phyloP scores from a whole-genome alignment of 2,888 invertebrate species.

The Dione vanillae region DNA sequence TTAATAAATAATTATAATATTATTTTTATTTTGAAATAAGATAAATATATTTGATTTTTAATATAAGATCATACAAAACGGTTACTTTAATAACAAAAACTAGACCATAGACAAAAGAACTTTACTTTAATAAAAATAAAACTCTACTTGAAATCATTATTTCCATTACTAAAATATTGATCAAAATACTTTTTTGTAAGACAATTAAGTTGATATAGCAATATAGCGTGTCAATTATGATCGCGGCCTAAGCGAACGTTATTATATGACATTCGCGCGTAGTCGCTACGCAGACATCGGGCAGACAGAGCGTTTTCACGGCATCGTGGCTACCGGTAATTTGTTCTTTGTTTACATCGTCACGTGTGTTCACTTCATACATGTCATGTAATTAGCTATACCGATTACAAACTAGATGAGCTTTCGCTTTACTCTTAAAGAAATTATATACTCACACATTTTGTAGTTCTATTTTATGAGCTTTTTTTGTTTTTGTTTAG shows the following conservation, averaged over 20 bases:
- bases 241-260: slow-evolving; percentile 60
- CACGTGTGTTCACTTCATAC: slow-evolving; percentile 17
- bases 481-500: background rate
- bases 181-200: background rate
- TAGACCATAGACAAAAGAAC: too few species aligned
- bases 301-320: slow-evolving; percentile 49
- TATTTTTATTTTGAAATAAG: too few species aligned
- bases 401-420: background rate
- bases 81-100: too few species aligned
- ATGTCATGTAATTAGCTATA: slow-evolving; percentile 21
- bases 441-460: background rate
- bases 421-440: too few species aligned
- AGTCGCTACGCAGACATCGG: slow-evolving; percentile 63
- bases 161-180: background rate
- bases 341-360: slow-evolving; percentile 37
- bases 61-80: too few species aligned
- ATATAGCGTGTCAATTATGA: slow-evolving; percentile 44
- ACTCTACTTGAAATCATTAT: background rate
- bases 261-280: slow-evolving; percentile 61
- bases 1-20: too few species aligned
- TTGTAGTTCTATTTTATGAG: background rate
- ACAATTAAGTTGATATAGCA: slow-evolving; percentile 4
- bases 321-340: slow-evolving; percentile 34
- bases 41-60: too few species aligned
- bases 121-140: too few species aligned